Conservation (phyloP, 1,140 invertebrate species). For the Tetraneura akinire region DNA sequence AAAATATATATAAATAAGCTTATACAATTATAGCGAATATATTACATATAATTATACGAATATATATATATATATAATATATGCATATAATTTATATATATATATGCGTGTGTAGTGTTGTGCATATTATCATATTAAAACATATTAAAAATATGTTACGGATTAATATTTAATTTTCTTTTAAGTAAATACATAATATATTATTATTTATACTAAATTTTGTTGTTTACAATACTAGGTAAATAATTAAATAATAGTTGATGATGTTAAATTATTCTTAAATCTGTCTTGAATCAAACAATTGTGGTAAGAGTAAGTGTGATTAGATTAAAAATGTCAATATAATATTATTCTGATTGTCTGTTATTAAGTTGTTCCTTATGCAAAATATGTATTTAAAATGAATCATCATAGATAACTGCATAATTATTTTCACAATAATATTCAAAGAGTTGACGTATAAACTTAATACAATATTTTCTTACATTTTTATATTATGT, state of each 20-base stretch:
- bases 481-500: conserved; percentile 23
- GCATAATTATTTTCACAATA: conserved; percentile 5
- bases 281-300: background rate
- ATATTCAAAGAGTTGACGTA: conserved; percentile 27
- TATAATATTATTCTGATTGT: conserved; percentile 38
- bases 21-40: conserved; percentile 14
- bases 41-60: conserved; percentile 21
- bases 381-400: no score
- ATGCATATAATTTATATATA: background rate
- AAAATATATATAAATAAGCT: conserved; percentile 32
- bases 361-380: conserved; percentile 36
- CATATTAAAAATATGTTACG: conserved; percentile 10
- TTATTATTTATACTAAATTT: background rate
- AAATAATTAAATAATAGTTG: background rate
- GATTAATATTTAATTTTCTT: conserved; percentile 12
- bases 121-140: background rate
- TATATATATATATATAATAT: conserved; percentile 8
- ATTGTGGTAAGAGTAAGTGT: background rate
- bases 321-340: conserved; percentile 28
- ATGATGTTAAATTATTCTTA: background rate
- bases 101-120: conserved; percentile 15
- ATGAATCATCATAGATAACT: conserved; percentile 10
- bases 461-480: conserved; percentile 26
- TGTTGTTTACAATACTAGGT: background rate
- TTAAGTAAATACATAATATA: conserved; percentile 4